phyloP scores from a whole-genome alignment of 1,140 invertebrate species.

The Plectrocnemia conspersa region DNA sequence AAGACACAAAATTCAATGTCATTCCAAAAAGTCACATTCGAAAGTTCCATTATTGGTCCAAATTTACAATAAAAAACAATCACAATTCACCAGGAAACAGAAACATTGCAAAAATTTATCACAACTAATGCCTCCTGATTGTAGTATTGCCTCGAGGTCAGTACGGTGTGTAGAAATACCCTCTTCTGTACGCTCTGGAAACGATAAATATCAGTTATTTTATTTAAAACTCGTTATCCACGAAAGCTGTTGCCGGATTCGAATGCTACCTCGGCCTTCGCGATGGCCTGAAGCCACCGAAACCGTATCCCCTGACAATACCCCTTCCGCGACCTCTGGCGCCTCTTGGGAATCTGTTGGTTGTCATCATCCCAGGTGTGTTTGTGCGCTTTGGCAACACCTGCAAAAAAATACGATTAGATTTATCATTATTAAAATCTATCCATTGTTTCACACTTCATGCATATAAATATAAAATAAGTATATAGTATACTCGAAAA shows the following conservation, averaged over 20 bases:
- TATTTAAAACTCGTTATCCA: too few relatives aligned
- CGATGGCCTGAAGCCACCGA: conserved; percentile 60
- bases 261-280: conserved; percentile 72
- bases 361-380: conserved; percentile 90
- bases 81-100: conserved; percentile 20
- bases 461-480: too few relatives aligned
- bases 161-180: conserved; percentile 10
- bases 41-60: too few relatives aligned
- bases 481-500: too few relatives aligned
- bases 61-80: too few relatives aligned
- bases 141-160: conserved; percentile 14
- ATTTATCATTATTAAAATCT: too few relatives aligned
- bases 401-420: too few relatives aligned
- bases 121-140: conserved; percentile 19
- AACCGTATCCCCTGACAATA: conserved; percentile 55
- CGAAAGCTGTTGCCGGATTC: too few relatives aligned
- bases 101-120: conserved; percentile 4
- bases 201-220: too few relatives aligned
- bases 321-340: conserved; percentile 63
- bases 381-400: conserved; percentile 97
- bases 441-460: too few relatives aligned
- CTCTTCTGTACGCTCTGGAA: conserved; percentile 9
- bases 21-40: neutral
- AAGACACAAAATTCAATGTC: neutral
- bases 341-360: conserved; percentile 81